A percentile compares a stretch with the other conserved stretches of the same genome.
These are phyloP conservation scores for Lutraria rhynchaena DNA, from an alignment of 1,140 invertebrate species.

Conservation along the genomic window DNA sequence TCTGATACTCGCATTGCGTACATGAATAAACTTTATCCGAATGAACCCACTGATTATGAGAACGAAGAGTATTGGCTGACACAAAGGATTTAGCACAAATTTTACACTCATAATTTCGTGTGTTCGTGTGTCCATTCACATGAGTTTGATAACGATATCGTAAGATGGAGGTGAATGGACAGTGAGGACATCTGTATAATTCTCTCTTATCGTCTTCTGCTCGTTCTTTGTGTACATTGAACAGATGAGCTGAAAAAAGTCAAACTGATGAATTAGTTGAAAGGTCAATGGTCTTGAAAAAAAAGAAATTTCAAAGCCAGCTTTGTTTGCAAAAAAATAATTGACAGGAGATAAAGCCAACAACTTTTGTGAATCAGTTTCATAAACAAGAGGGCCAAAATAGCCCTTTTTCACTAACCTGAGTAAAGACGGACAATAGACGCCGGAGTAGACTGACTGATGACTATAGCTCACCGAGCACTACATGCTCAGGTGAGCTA, in stretches of 20 bases:
- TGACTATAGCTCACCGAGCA: no score
- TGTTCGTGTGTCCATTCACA: slow-evolving; percentile 66
- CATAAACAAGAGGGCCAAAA: no score
- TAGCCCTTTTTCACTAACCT: no score
- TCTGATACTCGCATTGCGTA: slow-evolving; percentile 64
- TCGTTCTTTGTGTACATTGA: slow-evolving; percentile 64
- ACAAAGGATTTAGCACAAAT: slow-evolving; percentile 66
- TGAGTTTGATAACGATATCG: slow-evolving; percentile 63
- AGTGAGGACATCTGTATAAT: slow-evolving; percentile 65
- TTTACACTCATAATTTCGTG: slow-evolving; percentile 62
- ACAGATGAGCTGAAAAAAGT: slow-evolving; percentile 71
- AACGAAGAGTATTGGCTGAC: slow-evolving; percentile 54
- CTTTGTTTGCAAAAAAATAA: no score
- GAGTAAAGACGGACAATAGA: no score
- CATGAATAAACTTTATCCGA: slow-evolving; percentile 60
- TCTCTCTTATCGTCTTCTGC: slow-evolving; percentile 63
- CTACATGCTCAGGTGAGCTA: no score
- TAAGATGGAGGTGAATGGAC: slow-evolving; percentile 64
- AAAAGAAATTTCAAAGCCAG: no score
- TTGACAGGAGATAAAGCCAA: not conserved
- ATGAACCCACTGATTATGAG: slow-evolving; percentile 70
- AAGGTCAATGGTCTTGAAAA: no score
- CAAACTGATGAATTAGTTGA: no score
- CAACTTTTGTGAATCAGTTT: no score
- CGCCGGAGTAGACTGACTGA: no score